phyloP scores from a whole-genome alignment of 2,113 vertebrate species.

The Rhegmatorhina hoffmannsi region DNA sequence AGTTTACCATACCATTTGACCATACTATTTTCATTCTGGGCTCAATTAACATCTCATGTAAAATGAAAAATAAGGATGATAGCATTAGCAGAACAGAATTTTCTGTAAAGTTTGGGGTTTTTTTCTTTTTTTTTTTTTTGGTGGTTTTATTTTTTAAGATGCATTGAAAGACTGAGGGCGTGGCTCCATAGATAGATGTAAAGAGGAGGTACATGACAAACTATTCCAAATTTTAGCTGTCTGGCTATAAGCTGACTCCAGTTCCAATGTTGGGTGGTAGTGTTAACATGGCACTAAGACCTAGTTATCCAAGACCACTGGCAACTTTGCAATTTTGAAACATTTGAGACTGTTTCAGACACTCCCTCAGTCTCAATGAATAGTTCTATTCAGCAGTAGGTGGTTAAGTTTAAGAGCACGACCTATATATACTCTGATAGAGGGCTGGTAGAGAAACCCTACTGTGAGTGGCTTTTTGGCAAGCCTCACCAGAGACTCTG shows the following conservation, averaged over 20 bases:
- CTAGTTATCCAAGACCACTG: background rate
- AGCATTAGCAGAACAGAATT: background rate
- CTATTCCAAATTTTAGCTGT: background rate
- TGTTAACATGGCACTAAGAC: background rate
- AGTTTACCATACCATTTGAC: background rate
- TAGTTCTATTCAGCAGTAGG: slow-evolving; percentile 45
- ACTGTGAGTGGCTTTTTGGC: slow-evolving; percentile 18
- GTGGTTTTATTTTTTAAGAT: too few relatives aligned
- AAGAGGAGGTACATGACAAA: background rate
- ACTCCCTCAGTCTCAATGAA: slow-evolving; percentile 6
- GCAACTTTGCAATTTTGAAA: slow-evolving; percentile 9
- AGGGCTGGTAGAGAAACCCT: slow-evolving; percentile 12
- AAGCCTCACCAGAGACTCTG: slow-evolving; percentile 35
- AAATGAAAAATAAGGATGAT: background rate
- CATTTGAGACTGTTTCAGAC: slow-evolving; percentile 2
- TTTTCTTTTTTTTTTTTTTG: too few relatives aligned
- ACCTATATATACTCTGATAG: background rate
- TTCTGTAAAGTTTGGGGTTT: background rate
- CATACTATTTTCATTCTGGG: background rate
- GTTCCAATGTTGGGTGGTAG: background rate
- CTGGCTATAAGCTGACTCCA: background rate
- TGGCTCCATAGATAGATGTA: background rate
- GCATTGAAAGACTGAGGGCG: background rate
- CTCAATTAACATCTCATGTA: slow-evolving; percentile 10
- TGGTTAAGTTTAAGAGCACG: slow-evolving; percentile 36